Conservation (phyloP, 2,113 vertebrate genomes). For the Hoplias malabaricus region DNA sequence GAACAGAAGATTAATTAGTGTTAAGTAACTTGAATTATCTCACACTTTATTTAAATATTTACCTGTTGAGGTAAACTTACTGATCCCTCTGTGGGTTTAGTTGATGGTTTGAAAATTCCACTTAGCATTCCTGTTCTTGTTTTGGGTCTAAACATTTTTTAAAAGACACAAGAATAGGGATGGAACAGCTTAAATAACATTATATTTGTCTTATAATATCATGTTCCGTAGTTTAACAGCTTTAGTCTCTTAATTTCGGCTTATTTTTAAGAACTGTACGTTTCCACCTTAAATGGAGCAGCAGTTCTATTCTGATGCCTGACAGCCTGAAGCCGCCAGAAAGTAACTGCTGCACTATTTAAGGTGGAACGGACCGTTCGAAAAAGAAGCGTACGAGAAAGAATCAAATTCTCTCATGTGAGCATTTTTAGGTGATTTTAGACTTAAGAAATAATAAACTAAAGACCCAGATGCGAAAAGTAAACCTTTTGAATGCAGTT, state of each 20-base stretch:
- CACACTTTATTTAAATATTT: background rate
- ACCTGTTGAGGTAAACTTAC: slow-evolving; percentile 34
- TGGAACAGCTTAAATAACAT: background rate
- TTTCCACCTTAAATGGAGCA: background rate
- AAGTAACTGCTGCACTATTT: background rate
- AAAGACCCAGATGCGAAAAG: no score
- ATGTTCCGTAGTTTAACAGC: no score
- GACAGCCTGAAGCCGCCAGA: background rate
- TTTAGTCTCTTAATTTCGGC: no score
- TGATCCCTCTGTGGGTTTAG: slow-evolving; percentile 49
- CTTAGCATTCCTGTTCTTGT: slow-evolving; percentile 57
- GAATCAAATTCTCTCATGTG: no score
- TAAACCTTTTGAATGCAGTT: no score
- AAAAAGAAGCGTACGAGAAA: no score
- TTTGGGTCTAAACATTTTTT: no score
- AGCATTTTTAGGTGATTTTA: no score
- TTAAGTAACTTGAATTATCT: background rate
- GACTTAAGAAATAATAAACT: no score
- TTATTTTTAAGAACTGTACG: no score
- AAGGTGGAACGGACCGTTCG: background rate
- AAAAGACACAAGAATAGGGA: background rate
- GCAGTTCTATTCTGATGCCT: background rate
- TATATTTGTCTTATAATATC: no score
- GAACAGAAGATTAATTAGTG: background rate
- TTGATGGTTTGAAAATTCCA: slow-evolving; percentile 55